These are phyloP conservation scores for Nezara viridula DNA, from an alignment of 2,888 invertebrate species.

Conservation along the genomic window DNA sequence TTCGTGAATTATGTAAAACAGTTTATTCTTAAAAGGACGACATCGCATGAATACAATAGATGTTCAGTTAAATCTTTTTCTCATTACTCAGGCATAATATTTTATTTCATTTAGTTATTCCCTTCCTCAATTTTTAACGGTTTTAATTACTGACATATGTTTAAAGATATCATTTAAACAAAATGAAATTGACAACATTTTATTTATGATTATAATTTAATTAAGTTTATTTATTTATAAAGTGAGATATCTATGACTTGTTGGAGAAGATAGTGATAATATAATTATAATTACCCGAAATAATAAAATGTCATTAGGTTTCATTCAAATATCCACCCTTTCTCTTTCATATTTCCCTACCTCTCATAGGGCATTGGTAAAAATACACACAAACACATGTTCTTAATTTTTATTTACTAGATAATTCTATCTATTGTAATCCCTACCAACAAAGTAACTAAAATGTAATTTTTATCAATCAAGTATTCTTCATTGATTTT, in stretches of 20 bases:
- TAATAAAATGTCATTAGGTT: background rate
- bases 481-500: background rate
- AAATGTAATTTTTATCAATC: background rate
- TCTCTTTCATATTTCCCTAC: background rate
- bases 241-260: background rate
- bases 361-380: no score
- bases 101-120: background rate
- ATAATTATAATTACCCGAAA: background rate
- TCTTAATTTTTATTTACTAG: background rate
- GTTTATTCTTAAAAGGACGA: background rate
- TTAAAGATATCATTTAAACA: background rate
- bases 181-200: background rate
- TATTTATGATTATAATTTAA: background rate
- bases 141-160: background rate
- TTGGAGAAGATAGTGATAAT: no score
- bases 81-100: background rate
- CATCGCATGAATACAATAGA: background rate
- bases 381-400: background rate
- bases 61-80: background rate
- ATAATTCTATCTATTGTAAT: background rate
- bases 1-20: conserved; percentile 9
- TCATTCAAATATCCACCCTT: background rate
- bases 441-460: background rate
- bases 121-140: background rate
- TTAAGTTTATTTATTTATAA: background rate